These are phyloP conservation scores for Gastrophysa polygoni DNA, from an alignment of 2,888 invertebrate genomes.

Conservation along the genomic window DNA sequence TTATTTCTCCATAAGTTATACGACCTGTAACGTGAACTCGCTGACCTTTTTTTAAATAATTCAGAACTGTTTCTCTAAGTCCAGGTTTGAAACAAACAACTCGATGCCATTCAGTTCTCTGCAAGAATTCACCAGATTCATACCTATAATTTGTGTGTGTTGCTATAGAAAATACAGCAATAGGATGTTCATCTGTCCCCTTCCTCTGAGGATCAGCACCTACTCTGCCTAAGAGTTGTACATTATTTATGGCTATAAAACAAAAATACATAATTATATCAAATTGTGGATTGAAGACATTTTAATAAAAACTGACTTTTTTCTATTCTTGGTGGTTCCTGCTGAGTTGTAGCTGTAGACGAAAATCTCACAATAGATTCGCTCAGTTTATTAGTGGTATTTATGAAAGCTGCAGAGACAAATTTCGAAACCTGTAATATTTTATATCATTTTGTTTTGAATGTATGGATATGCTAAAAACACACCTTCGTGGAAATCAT, in stretches of 20 bases:
- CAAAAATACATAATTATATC: no score
- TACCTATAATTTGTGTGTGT: slow-evolving; percentile 86
- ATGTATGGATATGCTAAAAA: no score
- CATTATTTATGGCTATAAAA: slow-evolving; percentile 77
- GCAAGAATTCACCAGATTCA: slow-evolving; percentile 78
- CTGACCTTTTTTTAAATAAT: slow-evolving; percentile 84
- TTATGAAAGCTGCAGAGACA: neutral
- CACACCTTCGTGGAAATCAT: neutral
- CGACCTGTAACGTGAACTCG: slow-evolving; percentile 82
- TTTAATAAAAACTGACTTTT: slow-evolving; percentile 50
- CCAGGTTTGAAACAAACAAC: slow-evolving; percentile 85
- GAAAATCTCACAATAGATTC: slow-evolving; percentile 11
- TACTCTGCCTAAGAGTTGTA: slow-evolving; percentile 83
- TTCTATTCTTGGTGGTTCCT: slow-evolving; percentile 53
- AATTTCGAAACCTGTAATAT: neutral
- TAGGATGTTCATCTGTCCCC: slow-evolving; percentile 82
- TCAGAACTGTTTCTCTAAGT: slow-evolving; percentile 78
- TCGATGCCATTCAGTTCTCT: slow-evolving; percentile 74
- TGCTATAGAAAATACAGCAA: slow-evolving; percentile 87
- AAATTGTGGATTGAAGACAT: neutral
- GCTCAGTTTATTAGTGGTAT: neutral
- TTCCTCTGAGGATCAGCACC: slow-evolving; percentile 89
- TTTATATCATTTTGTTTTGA: no score
- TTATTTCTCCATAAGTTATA: slow-evolving; percentile 84
- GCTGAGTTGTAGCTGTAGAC: slow-evolving; percentile 37